Evolutionary conservation across 2,888 invertebrate genomes (phyloP), one percentile per base, ranked within the genome.

Genomic region (Amblyjoppa fuscipennis): DNA sequence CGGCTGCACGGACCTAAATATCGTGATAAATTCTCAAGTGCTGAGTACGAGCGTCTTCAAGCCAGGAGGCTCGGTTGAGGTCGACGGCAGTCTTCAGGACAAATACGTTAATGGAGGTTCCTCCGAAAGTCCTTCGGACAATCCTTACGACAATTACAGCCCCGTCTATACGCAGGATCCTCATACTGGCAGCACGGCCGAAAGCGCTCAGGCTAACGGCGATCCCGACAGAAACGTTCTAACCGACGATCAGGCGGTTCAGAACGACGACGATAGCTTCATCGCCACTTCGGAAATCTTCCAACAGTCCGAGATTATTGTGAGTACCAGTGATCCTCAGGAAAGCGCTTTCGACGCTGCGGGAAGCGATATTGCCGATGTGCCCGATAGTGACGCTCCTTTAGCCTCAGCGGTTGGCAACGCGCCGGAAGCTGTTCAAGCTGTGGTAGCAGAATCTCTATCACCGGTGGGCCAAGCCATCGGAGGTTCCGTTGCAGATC

Each of bases 11-110:
- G 97, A 97, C 94, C 93, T 97, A 84, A 96, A 96, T 91, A 96
- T 97, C 81, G 96, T 96, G 20, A 96, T 97, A 2, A 97, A 97
- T 87, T 96, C 96, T 0, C 96, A 97, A 89, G 95, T 96, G 2
- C 94, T 96, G 59, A 96, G 96, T 88, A 96, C 95, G 84, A 95
- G 95, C 84, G 94, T 95, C 38, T 89, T 93, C 81, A 92, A 94
- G 25, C 89, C 91, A 68, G 89, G 41, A 0, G 69, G 73, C 25
- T 41, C 68, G 25, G 9, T 70, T 0, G 82, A 66, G 6, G 13
- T 7, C 1, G 69, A 84, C 38, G 87, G 78, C 3, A 45, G 51
- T 71, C 71, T 83, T 6, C 83, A 87, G 71, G 84, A 83, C 45
- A 85, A 87, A 45, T 83, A 86, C 61, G 82, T 53, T 3, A 81